Percentiles rank a stretch among this genome's conserved stretches.
Evolutionary conservation across 23 tunicate genomes (phyloP).

Genomic region (Pegea sp.): DNA sequence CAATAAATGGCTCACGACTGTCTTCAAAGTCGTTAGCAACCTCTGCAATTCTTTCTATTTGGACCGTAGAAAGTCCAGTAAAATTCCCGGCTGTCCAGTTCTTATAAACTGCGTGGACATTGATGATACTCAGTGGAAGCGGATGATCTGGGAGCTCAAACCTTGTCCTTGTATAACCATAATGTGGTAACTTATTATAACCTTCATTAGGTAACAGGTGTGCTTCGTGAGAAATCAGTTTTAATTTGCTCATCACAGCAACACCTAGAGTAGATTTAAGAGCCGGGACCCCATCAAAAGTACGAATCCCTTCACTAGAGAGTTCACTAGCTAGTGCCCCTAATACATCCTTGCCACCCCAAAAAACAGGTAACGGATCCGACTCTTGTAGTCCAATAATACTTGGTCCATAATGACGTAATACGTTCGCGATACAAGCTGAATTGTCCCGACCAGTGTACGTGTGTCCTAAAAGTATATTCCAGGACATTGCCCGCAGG

Average conservation of each 20-base stretch:
- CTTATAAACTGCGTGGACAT: conserved; percentile 59
- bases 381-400: conserved; percentile 65
- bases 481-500: conserved; percentile 51
- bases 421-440: conserved; percentile 12
- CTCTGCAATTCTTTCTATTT: conserved; percentile 18
- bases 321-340: not conserved
- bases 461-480: conserved; percentile 51
- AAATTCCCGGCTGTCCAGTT: conserved; percentile 39
- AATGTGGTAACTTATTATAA: conserved; percentile 5
- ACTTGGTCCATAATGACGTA: conserved; percentile 14
- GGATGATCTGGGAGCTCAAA: not conserved
- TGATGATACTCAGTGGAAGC: conserved; percentile 4
- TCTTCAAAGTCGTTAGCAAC: not conserved
- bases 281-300: conserved; percentile 18
- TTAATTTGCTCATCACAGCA: conserved; percentile 23
- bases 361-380: conserved; percentile 33
- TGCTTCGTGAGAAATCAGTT: conserved; percentile 9
- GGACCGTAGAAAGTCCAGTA: conserved; percentile 19
- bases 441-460: conserved; percentile 26
- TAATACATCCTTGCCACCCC: conserved; percentile 78
- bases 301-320: not conserved
- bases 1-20: conserved; percentile 15
- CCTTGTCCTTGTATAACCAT: conserved; percentile 3
- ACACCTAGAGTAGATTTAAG: conserved; percentile 37
- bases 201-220: conserved; percentile 8